Base-by-base conservation (phyloP, 2,113 vertebrate genomes). In the Butastur rufipennis region DNA sequence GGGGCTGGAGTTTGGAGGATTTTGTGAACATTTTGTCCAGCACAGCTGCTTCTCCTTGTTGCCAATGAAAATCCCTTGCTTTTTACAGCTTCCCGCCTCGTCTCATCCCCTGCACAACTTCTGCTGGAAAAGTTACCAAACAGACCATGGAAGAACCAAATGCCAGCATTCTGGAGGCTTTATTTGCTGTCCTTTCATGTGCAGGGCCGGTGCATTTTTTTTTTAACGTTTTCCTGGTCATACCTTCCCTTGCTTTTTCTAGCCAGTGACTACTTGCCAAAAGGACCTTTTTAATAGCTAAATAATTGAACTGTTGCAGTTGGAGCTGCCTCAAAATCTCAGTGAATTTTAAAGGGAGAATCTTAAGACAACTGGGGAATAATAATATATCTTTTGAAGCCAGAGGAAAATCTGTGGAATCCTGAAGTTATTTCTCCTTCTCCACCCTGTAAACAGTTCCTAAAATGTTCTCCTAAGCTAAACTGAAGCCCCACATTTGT, bases 251-350 rank as follows among this genome's bases (percentile, higher is more conserved):
- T 45, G 42, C 29, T 42, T 95, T 83, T 85, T 67, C 61, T 65
- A 87, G 75, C 87, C 82, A 87, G 95, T 86, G 92, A 91, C 79
- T 88, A 68, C 73, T 63, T 73, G 78, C 43, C 88, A 83, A 84
- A 92, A 92, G 70, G 78, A 88, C 87, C 79, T 96, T 92, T 93
- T 42, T 67, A 62, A 73, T 89, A 96, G 90, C 94, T 84, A 95
- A 95, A 91, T 42, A 81, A 86, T 82, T 82, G 88, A 36, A 70
- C 72, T 89, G 56, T 75, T 70, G 78, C 82, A 88, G 72, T 48
- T 86, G 52, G 70, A 96, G 31, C 90, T 93, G 90, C 63, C 61
- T 82, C 40, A 72, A 40, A 89, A 61, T n/a, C 63, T 66, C 45
- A 56, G 34, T 45, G 40, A 61, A 72, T 67, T 81, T 90, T 78